A percentile compares a stretch with the other conserved stretches of the same genome.
Evolutionary conservation across 2,888 invertebrate species (phyloP).

Genomic region (Ennomos fuscantarius): DNA sequence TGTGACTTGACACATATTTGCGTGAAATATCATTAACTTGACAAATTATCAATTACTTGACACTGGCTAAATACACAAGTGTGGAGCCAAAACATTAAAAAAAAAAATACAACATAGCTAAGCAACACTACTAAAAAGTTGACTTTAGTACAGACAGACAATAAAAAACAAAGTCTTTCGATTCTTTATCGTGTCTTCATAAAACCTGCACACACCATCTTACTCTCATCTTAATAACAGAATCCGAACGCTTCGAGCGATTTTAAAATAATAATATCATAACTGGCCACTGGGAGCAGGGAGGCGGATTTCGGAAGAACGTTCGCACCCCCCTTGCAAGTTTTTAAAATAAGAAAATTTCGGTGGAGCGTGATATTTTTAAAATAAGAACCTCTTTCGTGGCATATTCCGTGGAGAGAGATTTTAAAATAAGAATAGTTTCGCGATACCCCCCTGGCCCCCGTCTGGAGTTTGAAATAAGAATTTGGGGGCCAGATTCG

Average conservation of each 20-base stretch:
- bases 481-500: conserved; percentile 81
- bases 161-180: too few species aligned
- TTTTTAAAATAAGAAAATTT: conserved; percentile 84
- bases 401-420: conserved; percentile 84
- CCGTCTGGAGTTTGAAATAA: conserved; percentile 84
- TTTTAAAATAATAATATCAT: conserved; percentile 84
- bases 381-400: conserved; percentile 84
- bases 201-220: conserved; percentile 76
- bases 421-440: conserved; percentile 86
- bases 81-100: too few species aligned
- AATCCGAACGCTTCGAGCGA: conserved; percentile 82
- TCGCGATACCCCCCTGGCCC: conserved; percentile 73
- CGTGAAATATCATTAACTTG: too few species aligned
- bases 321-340: conserved; percentile 72
- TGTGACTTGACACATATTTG: too few species aligned
- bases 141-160: too few species aligned
- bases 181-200: conserved; percentile 60
- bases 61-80: too few species aligned
- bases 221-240: conserved; percentile 83
- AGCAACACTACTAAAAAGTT: too few species aligned
- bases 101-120: too few species aligned
- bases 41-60: too few species aligned
- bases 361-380: conserved; percentile 85
- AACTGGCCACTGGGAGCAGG: conserved; percentile 75
- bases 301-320: conserved; percentile 80